Evolutionary conservation across 2,888 invertebrate genomes (phyloP).

Genomic region (Ceriagrion tenellum): DNA sequence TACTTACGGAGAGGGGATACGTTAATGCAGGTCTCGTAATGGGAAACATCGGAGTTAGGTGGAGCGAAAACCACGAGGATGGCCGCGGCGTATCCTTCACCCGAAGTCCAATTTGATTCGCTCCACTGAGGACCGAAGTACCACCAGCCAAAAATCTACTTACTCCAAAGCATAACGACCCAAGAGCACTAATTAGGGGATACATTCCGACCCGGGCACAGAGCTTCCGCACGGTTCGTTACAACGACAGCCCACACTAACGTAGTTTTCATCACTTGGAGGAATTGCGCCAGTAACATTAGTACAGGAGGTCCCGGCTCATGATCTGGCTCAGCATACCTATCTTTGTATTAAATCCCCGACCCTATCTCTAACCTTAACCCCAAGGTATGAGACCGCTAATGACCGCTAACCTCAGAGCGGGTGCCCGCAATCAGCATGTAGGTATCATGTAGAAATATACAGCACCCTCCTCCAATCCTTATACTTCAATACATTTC

Average conservation of each 20-base stretch:
- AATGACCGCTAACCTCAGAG: neutral
- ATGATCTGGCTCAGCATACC: neutral
- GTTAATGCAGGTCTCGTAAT: too few relatives aligned
- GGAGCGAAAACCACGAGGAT: too few relatives aligned
- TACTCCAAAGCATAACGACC: neutral
- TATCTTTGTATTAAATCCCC: neutral
- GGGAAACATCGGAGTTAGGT: too few relatives aligned
- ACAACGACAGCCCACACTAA: neutral
- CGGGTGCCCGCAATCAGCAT: neutral
- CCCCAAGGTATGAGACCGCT: neutral
- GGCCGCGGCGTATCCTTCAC: neutral
- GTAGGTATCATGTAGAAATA: neutral
- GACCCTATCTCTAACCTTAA: neutral
- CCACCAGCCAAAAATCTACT: neutral
- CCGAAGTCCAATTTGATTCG: neutral
- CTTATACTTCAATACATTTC: neutral
- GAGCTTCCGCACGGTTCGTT: neutral
- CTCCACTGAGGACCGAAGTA: neutral
- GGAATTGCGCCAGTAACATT: neutral
- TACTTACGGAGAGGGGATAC: too few relatives aligned
- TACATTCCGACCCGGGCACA: neutral
- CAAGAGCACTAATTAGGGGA: neutral
- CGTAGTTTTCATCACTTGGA: constrained; percentile 7
- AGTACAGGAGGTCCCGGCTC: neutral
- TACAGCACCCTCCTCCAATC: neutral